Conservation (phyloP, 2,888 invertebrate species). For the Polia nebulosa region DNA sequence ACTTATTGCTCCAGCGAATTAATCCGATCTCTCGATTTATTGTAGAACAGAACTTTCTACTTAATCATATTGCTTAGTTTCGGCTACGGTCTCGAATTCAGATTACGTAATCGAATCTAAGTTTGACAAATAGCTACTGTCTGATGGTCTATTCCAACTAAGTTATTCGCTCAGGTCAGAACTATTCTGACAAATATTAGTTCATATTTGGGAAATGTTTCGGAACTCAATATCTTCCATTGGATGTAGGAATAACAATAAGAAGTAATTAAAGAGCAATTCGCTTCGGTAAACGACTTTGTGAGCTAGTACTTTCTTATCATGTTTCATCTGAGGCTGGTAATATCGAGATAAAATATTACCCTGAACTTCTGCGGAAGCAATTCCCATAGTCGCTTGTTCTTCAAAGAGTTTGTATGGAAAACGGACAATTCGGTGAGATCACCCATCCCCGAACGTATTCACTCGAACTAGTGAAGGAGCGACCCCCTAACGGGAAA, state of each 20-base stretch:
- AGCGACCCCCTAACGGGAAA: constrained; percentile 83
- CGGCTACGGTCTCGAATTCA: constrained; percentile 32
- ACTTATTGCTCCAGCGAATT: constrained; percentile 54
- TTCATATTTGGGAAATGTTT: constrained; percentile 51
- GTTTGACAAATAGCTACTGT: constrained; percentile 55
- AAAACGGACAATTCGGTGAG: constrained; percentile 79
- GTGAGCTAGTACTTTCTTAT: constrained; percentile 26
- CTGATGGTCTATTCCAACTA: constrained; percentile 28
- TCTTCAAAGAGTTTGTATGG: constrained; percentile 78
- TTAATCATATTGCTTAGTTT: constrained; percentile 66
- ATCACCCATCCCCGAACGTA: constrained; percentile 79
- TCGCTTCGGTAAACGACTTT: constrained; percentile 43
- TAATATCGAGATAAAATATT: constrained; percentile 72
- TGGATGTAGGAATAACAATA: constrained; percentile 48
- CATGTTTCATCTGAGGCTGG: constrained; percentile 62
- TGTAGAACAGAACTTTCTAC: constrained; percentile 51
- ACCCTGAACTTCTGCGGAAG: constrained; percentile 70
- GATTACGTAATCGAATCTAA: constrained; percentile 58
- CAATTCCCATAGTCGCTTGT: constrained; percentile 73
- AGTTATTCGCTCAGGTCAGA: constrained; percentile 43
- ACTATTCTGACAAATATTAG: constrained; percentile 55
- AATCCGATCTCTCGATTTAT: constrained; percentile 46
- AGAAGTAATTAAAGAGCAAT: constrained; percentile 53
- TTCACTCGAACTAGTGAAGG: constrained; percentile 83
- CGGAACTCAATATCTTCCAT: constrained; percentile 43